phyloP scores from a whole-genome alignment of 2,888 invertebrate genomes.

The Hypomecis punctinalis region DNA sequence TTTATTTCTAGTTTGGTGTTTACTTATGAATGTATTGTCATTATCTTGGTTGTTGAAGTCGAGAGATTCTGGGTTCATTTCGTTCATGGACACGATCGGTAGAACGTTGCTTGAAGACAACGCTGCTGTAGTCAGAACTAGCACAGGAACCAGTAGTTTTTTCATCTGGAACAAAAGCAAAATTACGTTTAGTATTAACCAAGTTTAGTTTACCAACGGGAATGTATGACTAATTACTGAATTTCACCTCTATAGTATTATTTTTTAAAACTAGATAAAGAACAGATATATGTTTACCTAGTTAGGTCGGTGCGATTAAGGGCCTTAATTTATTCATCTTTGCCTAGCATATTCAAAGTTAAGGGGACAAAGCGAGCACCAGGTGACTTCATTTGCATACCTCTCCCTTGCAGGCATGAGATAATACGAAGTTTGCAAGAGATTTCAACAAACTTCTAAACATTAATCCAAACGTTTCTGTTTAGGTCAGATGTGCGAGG shows the following conservation, averaged over 20 bases:
- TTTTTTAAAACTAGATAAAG: no score
- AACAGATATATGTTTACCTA: constrained; percentile 13
- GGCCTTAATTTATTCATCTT: constrained; percentile 23
- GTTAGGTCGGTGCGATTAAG: no score
- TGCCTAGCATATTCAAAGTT: constrained; percentile 23
- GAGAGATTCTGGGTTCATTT: constrained; percentile 56
- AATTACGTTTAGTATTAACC: not conserved
- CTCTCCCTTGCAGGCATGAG: constrained; percentile 32
- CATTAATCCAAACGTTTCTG: constrained; percentile 34
- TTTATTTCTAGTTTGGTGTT: constrained; percentile 57
- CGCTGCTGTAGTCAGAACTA: constrained; percentile 70
- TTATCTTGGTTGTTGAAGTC: constrained; percentile 59
- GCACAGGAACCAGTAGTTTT: constrained; percentile 62
- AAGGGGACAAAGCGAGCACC: constrained; percentile 26
- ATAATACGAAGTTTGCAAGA: constrained; percentile 19
- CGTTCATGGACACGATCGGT: constrained; percentile 62
- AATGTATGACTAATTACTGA: no score
- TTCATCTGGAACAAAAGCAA: constrained; percentile 73
- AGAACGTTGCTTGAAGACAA: constrained; percentile 74
- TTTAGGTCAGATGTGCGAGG: constrained; percentile 35
- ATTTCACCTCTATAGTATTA: no score
- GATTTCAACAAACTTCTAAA: constrained; percentile 31
- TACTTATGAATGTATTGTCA: constrained; percentile 74
- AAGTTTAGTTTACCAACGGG: no score
- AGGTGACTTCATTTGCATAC: constrained; percentile 49